A percentile compares a stretch with the other conserved stretches of the same genome.
Conservation (phyloP, 2,113 vertebrate species). For the Electrona antarctica region DNA sequence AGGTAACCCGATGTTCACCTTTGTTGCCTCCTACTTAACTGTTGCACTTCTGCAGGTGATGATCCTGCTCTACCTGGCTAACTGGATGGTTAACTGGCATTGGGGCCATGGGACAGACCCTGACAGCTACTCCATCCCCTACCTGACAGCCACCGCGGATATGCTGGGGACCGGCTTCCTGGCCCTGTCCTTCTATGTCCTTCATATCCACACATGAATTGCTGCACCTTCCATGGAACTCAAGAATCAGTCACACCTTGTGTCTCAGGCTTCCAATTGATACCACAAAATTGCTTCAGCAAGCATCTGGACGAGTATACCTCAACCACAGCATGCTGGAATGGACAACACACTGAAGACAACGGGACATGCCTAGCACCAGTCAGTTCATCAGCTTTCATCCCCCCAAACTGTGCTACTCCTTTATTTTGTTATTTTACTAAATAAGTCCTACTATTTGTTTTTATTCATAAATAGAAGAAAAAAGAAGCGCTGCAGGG, state of each 20-base stretch:
- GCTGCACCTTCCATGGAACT: constrained; percentile 17
- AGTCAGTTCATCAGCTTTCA: no score
- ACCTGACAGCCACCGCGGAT: constrained; percentile 96
- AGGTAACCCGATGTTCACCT: constrained; percentile 92
- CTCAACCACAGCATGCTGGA: constrained; percentile 23
- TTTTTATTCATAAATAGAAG: constrained; percentile 12
- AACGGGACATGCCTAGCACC: background rate
- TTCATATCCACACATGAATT: constrained; percentile 34
- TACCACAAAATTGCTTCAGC: constrained; percentile 13
- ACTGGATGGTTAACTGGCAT: constrained; percentile 99
- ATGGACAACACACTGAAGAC: background rate
- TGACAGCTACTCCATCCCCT: constrained; percentile 99
- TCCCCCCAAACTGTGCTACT: constrained; percentile 16
- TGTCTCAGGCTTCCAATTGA: constrained; percentile 49
- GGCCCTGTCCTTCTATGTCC: constrained; percentile 95
- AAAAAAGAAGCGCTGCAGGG: no score
- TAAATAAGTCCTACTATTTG: constrained; percentile 50
- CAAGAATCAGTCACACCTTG: constrained; percentile 16
- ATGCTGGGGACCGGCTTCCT: constrained; percentile 96
- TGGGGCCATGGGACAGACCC: constrained; percentile 95
- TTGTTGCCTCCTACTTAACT: constrained; percentile 94
- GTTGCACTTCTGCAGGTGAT: constrained; percentile 96
- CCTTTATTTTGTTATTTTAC: constrained; percentile 45
- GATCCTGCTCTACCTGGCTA: constrained; percentile 95
- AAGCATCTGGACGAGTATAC: background rate